Percentiles rank a stretch among this genome's conserved stretches.
phyloP scores from a whole-genome alignment of 2,113 vertebrate species.

The Oxyruncus cristatus region DNA sequence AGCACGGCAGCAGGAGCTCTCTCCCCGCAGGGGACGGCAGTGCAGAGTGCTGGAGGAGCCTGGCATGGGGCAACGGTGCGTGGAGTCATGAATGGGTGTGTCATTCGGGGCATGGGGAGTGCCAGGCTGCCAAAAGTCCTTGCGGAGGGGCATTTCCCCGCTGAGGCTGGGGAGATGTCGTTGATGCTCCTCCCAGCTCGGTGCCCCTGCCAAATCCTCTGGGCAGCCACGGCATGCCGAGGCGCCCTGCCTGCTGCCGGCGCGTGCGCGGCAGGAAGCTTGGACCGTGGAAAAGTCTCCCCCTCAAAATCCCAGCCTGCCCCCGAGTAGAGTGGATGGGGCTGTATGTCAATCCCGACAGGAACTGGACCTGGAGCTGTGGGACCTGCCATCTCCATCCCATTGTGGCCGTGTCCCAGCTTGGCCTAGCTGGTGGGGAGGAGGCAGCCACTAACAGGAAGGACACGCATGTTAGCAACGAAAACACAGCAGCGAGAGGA shows the following conservation, averaged over 20 bases:
- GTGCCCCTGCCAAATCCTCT: neutral
- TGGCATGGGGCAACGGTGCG: fast-evolving
- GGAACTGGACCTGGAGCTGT: neutral
- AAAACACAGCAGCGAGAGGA: slow-evolving; percentile 54
- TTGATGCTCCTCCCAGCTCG: neutral
- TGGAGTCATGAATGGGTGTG: neutral
- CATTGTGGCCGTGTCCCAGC: neutral
- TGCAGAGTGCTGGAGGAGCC: neutral
- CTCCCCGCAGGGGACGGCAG: neutral
- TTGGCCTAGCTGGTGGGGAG: slow-evolving; percentile 23
- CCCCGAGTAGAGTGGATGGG: fast-evolving
- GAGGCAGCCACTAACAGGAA: slow-evolving; percentile 23
- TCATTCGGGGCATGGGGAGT: fast-evolving
- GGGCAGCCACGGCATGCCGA: neutral
- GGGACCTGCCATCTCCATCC: neutral
- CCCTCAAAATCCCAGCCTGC: neutral
- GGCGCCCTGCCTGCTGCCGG: neutral
- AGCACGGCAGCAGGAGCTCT: neutral
- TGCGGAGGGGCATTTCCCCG: neutral
- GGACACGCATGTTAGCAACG: slow-evolving; percentile 47
- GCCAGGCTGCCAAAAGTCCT: neutral
- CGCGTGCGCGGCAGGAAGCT: neutral
- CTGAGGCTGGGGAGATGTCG: fast-evolving
- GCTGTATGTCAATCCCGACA: fast-evolving
- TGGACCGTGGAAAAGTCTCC: fast-evolving